phyloP scores from a whole-genome alignment of 2,113 vertebrate genomes.

The Danio rerio region DNA sequence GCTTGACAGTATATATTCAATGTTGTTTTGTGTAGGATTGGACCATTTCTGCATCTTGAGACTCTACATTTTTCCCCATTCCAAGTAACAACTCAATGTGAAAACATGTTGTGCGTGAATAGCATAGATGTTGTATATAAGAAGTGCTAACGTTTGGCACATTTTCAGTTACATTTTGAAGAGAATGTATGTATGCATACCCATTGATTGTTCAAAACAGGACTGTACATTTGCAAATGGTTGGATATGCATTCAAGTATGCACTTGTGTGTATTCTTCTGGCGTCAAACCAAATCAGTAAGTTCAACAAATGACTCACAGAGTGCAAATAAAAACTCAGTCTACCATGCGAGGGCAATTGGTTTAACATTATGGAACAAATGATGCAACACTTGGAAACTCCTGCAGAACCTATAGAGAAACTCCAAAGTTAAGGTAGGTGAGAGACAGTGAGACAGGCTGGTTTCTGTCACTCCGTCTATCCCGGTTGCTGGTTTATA shows the following conservation, averaged over 20 bases:
- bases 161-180: not conserved
- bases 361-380: constrained; percentile 42
- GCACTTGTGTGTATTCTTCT: not conserved
- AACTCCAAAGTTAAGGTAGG: not conserved
- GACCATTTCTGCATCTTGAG: no score
- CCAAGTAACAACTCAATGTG: no score
- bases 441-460: not conserved
- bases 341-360: constrained; percentile 4
- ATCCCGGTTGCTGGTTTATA: constrained; percentile 12
- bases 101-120: not conserved
- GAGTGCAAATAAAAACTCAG: constrained; percentile 15
- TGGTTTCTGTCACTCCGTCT: not conserved
- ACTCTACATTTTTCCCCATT: not conserved
- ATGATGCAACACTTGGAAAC: constrained; percentile 31
- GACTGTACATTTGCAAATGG: not conserved
- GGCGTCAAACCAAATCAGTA: constrained; percentile 1
- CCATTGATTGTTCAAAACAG: not conserved
- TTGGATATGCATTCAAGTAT: not conserved
- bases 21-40: no score
- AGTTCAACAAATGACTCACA: not conserved
- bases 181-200: not conserved
- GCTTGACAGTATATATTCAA: not conserved
- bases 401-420: constrained; percentile 27
- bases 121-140: not conserved
- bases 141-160: no score